These are phyloP conservation scores for Aspiorhynchus laticeps DNA, from an alignment of 2,113 vertebrate species.

Conservation along the genomic window DNA sequence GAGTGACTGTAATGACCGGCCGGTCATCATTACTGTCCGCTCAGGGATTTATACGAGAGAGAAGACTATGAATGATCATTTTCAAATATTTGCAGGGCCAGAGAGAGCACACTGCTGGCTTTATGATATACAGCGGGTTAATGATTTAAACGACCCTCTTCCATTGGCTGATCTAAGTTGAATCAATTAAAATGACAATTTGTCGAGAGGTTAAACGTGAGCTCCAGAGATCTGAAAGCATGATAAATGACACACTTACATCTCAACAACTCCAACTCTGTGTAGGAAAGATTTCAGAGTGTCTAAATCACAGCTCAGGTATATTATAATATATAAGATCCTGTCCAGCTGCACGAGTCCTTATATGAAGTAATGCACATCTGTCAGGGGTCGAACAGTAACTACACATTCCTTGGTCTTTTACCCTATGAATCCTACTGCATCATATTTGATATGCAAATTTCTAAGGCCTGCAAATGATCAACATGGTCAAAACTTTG, in stretches of 20 bases:
- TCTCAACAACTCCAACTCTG: not conserved
- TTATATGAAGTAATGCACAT: too few relatives aligned
- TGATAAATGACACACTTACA: not conserved
- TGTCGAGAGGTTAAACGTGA: conserved; percentile 31
- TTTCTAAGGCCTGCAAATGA: too few relatives aligned
- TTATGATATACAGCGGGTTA: conserved; percentile 39
- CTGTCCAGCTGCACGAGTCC: too few relatives aligned
- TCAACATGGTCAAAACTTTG: too few relatives aligned
- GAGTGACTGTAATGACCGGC: conserved; percentile 47
- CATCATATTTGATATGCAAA: too few relatives aligned
- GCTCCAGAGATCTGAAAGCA: conserved; percentile 25
- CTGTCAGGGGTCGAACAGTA: too few relatives aligned
- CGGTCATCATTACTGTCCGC: conserved; percentile 13
- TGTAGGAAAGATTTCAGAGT: not conserved
- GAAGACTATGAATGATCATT: conserved; percentile 30
- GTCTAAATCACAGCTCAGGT: too few relatives aligned
- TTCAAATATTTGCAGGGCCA: conserved; percentile 49
- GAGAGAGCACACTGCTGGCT: not conserved
- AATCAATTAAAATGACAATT: conserved; percentile 49
- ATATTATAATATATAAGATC: too few relatives aligned
- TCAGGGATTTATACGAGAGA: conserved; percentile 24
- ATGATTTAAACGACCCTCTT: conserved; percentile 53
- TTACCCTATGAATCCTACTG: too few relatives aligned
- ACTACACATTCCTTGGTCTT: too few relatives aligned
- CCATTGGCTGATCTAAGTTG: not conserved